Base-by-base conservation (phyloP, 1,140 invertebrate species). In the Pemphigus obesinymphae region DNA sequence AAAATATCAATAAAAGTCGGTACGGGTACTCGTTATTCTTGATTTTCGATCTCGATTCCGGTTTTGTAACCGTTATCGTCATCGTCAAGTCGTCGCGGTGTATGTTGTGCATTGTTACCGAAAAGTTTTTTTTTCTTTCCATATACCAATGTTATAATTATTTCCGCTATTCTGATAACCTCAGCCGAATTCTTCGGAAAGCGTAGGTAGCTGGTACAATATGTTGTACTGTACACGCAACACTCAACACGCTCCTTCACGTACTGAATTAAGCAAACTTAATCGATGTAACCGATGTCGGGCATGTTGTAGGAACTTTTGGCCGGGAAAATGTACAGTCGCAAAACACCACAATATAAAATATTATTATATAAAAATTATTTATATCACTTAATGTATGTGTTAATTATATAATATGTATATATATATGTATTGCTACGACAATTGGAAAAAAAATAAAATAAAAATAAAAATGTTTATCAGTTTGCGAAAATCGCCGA, bases 311-410 rank as follows among this genome's bases (percentile, higher is more conserved):
- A n/a, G n/a, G n/a, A n/a, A n/a, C n/a, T n/a, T n/a, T n/a, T n/a
- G n/a, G n/a, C n/a, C n/a, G n/a, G n/a, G n/a, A n/a, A n/a, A n/a
- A n/a, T 8, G 43, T 43, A 50, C 23, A 58, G n/a, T 58, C 26
- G 37, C 4, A 15, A 43, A 45, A 40, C 17, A 6, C 15, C 8
- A 15, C 43, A 20, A 29, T 23, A 26, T 31, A 26, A n/a, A 15
- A 26, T 61, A 61, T 13, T 26, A 61, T 26, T 29, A 29, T 48
- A 48, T 73, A 58, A 26, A 34, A 75, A 75, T 75, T 75, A 75
- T 75, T 75, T 45, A 75, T 75, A 45, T 75, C 45, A 53, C 29
- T 40, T 50, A 75, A 75, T 75, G 72, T 26, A 20, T n/a, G n/a
- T n/a, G n/a, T n/a, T n/a, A n/a, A n/a, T n/a, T n/a, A n/a, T n/a